Conservation (phyloP, 2,888 invertebrate genomes). For the Zonitis immaculata region DNA sequence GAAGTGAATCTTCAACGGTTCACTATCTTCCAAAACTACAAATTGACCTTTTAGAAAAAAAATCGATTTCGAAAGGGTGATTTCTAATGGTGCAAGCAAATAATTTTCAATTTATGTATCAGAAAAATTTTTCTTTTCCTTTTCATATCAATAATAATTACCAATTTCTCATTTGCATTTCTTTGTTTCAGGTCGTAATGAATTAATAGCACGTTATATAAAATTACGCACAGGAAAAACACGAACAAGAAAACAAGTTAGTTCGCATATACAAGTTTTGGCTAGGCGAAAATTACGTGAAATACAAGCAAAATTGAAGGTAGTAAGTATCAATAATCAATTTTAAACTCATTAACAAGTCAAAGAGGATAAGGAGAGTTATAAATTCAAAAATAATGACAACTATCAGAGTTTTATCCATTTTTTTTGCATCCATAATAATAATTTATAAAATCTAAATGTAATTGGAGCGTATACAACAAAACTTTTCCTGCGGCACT, state of each 20-base stretch:
- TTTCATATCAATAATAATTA: too few relatives aligned
- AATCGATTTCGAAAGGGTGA: too few relatives aligned
- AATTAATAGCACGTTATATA: conserved; percentile 99
- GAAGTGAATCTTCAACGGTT: too few relatives aligned
- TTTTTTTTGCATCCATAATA: neutral
- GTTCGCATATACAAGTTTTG: conserved; percentile 99
- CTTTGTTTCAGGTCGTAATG: conserved; percentile 88
- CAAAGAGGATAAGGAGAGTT: too few relatives aligned
- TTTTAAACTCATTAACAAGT: too few relatives aligned
- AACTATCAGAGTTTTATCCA: neutral
- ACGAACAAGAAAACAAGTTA: conserved; percentile 98
- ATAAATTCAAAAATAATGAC: too few relatives aligned
- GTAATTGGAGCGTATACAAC: conserved; percentile 15
- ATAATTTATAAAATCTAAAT: conserved; percentile 11
- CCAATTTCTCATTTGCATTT: neutral
- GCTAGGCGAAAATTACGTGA: conserved; percentile 97
- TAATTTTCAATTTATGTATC: too few relatives aligned
- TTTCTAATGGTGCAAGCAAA: too few relatives aligned
- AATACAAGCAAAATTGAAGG: conserved; percentile 97
- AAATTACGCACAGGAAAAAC: conserved; percentile 99
- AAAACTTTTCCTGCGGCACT: conserved; percentile 8
- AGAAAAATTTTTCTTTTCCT: too few relatives aligned
- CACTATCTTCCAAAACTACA: too few relatives aligned
- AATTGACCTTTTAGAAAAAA: too few relatives aligned
- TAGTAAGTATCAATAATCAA: conserved; percentile 79